A percentile compares a stretch with the other conserved stretches of the same genome.
Conservation (phyloP, 2,113 vertebrate genomes). For the Nycticorax nycticorax region DNA sequence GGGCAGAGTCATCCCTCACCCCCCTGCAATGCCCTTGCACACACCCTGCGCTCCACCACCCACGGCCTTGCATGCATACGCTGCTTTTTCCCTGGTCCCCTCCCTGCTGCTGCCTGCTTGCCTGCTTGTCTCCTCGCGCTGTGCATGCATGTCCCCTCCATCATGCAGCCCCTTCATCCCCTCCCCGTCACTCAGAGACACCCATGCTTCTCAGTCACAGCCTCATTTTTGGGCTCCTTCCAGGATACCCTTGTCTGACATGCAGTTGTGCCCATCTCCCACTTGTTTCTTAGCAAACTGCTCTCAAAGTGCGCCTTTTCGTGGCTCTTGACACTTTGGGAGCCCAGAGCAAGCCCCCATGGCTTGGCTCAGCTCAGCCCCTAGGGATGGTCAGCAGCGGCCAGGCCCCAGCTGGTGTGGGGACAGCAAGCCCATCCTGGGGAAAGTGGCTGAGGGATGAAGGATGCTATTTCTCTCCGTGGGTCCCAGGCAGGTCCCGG, state of each 20-base stretch:
- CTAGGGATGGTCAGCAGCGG: background rate
- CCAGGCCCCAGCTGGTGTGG: background rate
- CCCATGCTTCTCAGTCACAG: background rate
- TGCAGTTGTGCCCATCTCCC: background rate
- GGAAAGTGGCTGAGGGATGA: background rate
- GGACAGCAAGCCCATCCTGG: rapidly evolving
- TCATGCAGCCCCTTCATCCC: background rate
- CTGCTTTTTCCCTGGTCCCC: background rate
- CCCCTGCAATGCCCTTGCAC: background rate
- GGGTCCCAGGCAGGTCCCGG: background rate
- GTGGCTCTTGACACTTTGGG: background rate
- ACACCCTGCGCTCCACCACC: rapidly evolving
- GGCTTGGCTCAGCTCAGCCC: background rate
- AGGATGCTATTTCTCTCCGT: background rate
- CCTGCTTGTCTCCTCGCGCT: background rate
- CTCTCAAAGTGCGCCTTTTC: background rate
- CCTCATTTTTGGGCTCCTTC: background rate
- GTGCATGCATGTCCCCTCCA: background rate
- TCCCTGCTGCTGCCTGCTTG: background rate
- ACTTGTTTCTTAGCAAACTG: background rate
- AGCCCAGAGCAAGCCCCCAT: background rate
- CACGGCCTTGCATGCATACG: rapidly evolving
- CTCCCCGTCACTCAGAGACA: background rate
- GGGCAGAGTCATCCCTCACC: background rate
- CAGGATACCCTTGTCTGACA: background rate